Conservation (phyloP, 2,797 vertebrate genomes). For the Arrhamphus sclerolepis region DNA sequence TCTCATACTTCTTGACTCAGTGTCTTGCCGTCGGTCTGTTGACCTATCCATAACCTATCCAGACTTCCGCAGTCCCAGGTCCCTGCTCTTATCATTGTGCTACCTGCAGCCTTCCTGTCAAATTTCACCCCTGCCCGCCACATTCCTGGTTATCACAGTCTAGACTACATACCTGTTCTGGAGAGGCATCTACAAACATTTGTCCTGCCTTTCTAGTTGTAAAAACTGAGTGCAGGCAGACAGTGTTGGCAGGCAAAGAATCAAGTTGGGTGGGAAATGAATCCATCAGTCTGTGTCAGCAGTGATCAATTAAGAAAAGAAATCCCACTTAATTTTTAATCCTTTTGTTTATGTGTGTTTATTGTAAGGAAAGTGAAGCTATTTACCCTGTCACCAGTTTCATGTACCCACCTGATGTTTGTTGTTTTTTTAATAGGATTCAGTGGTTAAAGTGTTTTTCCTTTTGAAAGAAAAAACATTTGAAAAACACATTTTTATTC, state of each 20-base stretch:
- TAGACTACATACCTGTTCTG: slow-evolving; percentile 62
- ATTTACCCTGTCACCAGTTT: too few species aligned
- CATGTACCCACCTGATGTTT: too few species aligned
- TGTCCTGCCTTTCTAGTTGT: slow-evolving; percentile 36
- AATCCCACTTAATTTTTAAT: too few species aligned
- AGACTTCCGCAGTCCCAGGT: slow-evolving; percentile 20
- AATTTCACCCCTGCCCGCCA: slow-evolving; percentile 80
- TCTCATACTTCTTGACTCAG: slow-evolving; percentile 1
- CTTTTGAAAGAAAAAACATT: too few species aligned
- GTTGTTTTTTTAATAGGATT: too few species aligned
- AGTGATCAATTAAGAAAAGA: too few species aligned
- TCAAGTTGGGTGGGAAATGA: slow-evolving; percentile 6
- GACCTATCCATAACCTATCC: slow-evolving; percentile 7
- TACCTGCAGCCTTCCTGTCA: slow-evolving; percentile 81
- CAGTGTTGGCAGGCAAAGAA: not conserved
- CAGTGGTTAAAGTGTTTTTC: too few species aligned
- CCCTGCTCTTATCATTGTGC: slow-evolving; percentile 54
- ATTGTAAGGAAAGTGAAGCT: too few species aligned
- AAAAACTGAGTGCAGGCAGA: slow-evolving; percentile 17
- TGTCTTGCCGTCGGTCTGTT: not conserved
- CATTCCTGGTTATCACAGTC: slow-evolving; percentile 78
- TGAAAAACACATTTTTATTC: too few species aligned
- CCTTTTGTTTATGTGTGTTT: too few species aligned
- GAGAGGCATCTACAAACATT: slow-evolving; percentile 40
- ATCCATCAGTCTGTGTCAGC: slow-evolving; percentile 5